Evolutionary conservation across 2,888 invertebrate genomes (phyloP).

Genomic region (Polietes domitor): DNA sequence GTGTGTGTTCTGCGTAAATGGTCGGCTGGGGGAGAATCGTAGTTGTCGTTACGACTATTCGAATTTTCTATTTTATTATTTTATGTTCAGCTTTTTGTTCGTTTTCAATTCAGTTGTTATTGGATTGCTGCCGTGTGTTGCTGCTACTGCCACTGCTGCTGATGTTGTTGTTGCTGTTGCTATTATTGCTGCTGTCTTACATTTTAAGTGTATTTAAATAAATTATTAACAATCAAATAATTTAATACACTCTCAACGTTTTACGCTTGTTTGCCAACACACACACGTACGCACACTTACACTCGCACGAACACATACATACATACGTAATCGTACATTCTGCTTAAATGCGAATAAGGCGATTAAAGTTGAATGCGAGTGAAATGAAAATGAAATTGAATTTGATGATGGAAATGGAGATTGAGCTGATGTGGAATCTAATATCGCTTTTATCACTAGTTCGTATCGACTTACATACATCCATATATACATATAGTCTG

Average conservation of each 20-base stretch:
- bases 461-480: too few relatives aligned
- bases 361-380: conserved; percentile 5
- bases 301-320: not conserved
- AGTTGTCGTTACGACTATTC: conserved; percentile 63
- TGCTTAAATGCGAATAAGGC: conserved; percentile 1
- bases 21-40: conserved; percentile 43
- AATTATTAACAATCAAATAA: conserved; percentile 65
- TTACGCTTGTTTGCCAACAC: not conserved
- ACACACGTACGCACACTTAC: not conserved
- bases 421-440: not conserved
- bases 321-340: not conserved
- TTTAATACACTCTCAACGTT: conserved; percentile 51
- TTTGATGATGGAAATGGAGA: not conserved
- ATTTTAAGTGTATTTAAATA: conserved; percentile 62
- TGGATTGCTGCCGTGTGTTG: not conserved
- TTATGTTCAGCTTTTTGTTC: conserved; percentile 21
- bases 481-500: too few relatives aligned
- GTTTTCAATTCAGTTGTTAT: not conserved
- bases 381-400: conserved; percentile 8
- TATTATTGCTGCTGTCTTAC: conserved; percentile 30
- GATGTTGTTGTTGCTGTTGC: too few relatives aligned
- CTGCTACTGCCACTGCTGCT: not conserved
- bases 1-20: conserved; percentile 38
- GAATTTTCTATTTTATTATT: conserved; percentile 61
- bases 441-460: too few relatives aligned